phyloP scores from a whole-genome alignment of 2,888 invertebrate species.

The Leptothorax acervorum region DNA sequence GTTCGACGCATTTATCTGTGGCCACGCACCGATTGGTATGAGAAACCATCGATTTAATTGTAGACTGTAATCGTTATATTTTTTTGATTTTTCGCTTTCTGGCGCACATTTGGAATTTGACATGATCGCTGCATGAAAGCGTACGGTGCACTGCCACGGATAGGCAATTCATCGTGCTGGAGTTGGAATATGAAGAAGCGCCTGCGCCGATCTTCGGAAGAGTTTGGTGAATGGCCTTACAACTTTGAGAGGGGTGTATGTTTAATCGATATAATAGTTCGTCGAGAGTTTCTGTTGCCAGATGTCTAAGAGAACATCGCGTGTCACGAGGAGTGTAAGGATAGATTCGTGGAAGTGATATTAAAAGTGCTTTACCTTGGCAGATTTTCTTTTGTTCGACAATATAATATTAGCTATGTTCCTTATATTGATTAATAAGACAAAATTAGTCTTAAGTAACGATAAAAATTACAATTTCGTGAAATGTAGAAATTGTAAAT shows the following conservation, averaged over 20 bases:
- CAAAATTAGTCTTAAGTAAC: too few relatives aligned
- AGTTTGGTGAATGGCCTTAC: neutral
- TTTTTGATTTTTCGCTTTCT: neutral
- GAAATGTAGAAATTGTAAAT: neutral
- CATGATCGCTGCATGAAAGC: slow-evolving; percentile 23
- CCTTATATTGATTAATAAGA: neutral
- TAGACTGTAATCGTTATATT: slow-evolving; percentile 61
- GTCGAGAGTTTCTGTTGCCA: neutral
- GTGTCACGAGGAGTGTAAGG: neutral
- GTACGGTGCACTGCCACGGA: neutral
- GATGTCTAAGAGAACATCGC: neutral
- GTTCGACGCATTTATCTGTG: slow-evolving; percentile 16
- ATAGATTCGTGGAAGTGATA: neutral
- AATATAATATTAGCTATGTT: neutral
- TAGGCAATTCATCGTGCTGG: neutral
- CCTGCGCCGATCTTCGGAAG: slow-evolving; percentile 13
- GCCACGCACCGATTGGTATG: slow-evolving; percentile 72
- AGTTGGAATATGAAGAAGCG: slow-evolving; percentile 2
- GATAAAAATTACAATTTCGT: neutral
- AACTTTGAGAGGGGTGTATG: neutral
- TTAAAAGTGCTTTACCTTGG: neutral
- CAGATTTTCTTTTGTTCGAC: neutral
- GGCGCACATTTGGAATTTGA: neutral
- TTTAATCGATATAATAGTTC: slow-evolving; percentile 11
- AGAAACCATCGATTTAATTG: slow-evolving; percentile 66